Evolutionary conservation across 2,888 invertebrate species (phyloP).

Genomic region (Coecobrya sp.): DNA sequence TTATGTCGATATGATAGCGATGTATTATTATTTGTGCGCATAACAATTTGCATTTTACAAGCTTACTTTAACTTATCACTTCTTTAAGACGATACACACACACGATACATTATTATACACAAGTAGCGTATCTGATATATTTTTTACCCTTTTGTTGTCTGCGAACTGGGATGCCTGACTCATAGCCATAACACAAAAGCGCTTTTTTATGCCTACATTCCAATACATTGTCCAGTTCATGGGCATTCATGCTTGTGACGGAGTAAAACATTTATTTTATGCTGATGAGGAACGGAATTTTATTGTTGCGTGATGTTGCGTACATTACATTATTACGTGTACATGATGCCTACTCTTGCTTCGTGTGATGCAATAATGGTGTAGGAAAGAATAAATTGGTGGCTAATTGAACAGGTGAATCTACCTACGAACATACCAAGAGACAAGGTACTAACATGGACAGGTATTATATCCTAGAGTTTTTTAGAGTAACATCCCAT

Average conservation of each 20-base stretch:
- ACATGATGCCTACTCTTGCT: neutral
- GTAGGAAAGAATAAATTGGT: slow-evolving; percentile 61
- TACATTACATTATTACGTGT: neutral
- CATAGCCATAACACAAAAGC: neutral
- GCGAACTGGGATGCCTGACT: neutral
- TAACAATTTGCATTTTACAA: slow-evolving; percentile 39
- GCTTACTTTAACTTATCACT: neutral
- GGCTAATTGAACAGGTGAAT: slow-evolving; percentile 72
- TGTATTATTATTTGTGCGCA: slow-evolving; percentile 14
- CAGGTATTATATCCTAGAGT: neutral
- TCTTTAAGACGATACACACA: too few relatives aligned
- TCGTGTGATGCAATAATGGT: slow-evolving; percentile 47
- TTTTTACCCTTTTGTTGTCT: slow-evolving; percentile 7
- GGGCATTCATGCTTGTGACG: neutral
- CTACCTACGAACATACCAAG: neutral
- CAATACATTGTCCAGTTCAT: neutral
- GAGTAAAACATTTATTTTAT: neutral
- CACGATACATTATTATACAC: neutral
- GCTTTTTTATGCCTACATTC: neutral
- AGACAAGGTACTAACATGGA: neutral
- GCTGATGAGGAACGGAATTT: neutral
- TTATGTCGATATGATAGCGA: neutral
- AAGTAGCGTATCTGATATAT: neutral
- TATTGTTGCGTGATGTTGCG: slow-evolving; percentile 46
- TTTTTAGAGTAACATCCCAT: neutral